Percentiles rank a stretch among this genome's conserved stretches.
Evolutionary conservation across 2,797 vertebrate species (phyloP).

Genomic region (Acanthurus lineatus): DNA sequence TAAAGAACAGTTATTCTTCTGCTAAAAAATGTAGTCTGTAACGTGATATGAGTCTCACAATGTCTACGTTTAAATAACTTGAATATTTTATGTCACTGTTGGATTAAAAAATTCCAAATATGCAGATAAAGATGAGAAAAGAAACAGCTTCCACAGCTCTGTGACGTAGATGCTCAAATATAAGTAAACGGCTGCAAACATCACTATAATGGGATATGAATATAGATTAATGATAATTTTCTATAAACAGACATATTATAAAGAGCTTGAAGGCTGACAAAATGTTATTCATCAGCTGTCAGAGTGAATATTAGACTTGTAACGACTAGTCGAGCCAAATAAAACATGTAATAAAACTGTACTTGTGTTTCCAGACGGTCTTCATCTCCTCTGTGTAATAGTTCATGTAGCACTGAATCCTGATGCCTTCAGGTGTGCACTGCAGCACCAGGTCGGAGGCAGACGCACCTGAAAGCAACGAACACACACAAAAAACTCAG

Average conservation of each 20-base stretch:
- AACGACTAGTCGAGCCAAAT: neutral
- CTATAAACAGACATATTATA: too few species aligned
- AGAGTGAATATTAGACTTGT: neutral
- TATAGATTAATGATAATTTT: neutral
- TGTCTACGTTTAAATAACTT: too few species aligned
- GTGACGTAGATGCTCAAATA: too few species aligned
- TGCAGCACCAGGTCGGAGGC: conserved; percentile 94
- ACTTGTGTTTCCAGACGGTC: conserved; percentile 94
- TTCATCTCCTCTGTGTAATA: conserved; percentile 98
- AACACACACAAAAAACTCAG: neutral
- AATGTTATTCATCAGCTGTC: neutral
- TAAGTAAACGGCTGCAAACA: neutral
- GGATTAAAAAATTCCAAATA: neutral
- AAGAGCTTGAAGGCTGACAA: neutral
- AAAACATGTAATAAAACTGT: neutral
- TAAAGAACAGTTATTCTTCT: too few species aligned
- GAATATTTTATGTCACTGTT: too few species aligned
- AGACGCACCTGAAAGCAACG: conserved; percentile 85
- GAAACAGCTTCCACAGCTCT: too few species aligned
- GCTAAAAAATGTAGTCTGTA: too few species aligned
- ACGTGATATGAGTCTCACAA: too few species aligned
- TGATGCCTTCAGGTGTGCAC: conserved; percentile 96
- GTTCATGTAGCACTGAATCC: conserved; percentile 95
- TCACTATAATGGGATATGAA: neutral
- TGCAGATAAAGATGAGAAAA: too few species aligned